Base-by-base conservation (phyloP, 2,113 vertebrate species). In the Pomatostomus ruficeps region DNA sequence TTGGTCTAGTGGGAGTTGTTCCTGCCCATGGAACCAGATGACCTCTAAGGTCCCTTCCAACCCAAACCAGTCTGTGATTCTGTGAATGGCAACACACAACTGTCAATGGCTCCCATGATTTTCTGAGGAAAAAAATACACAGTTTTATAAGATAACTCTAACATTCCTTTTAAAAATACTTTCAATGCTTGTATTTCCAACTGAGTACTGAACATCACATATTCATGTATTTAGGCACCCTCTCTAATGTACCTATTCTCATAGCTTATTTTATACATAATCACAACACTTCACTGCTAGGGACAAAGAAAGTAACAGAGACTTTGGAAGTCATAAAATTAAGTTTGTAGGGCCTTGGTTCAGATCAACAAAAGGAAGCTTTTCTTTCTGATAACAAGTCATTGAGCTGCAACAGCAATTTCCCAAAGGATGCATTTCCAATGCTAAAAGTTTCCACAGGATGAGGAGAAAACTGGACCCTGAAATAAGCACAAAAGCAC, bases 161-260 rank as follows among this genome's bases (percentile, higher is more conserved):
- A 46, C 6, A 46, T 22, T 52, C 36, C 25, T 52, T 13, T 33
- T 5, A 22, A 84, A 38, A 12, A 10, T 19, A 33, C 7, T 72
- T 75, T 54, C 74, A 90, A 15, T 15, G 42, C 5, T 36, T 0
- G 0, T 24, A 22, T 43, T 71, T 51, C 24, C 29, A 40, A 14
- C 5, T 57, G 46, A 71, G 19, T 33, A 63, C 1, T 3, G 8
- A 76, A 67, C 0, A 0, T 12, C 31, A 36, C 10, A 9, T 7
- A 26, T 4, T n/a, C 24, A 45, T 7, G 6, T 45, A 48, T 9
- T 59, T n/a, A 23, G 4, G 4, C 11, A 66, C 7, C 13, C 8
- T 23, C 40, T 28, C 14, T 68, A 20, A 26, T 0, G 2, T 31
- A 29, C 15, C 13, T 68, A 8, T 29, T 68, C 11, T 42, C 62